Evolutionary conservation across 2,888 invertebrate species (phyloP).

Genomic region (Oxytorus armatus): DNA sequence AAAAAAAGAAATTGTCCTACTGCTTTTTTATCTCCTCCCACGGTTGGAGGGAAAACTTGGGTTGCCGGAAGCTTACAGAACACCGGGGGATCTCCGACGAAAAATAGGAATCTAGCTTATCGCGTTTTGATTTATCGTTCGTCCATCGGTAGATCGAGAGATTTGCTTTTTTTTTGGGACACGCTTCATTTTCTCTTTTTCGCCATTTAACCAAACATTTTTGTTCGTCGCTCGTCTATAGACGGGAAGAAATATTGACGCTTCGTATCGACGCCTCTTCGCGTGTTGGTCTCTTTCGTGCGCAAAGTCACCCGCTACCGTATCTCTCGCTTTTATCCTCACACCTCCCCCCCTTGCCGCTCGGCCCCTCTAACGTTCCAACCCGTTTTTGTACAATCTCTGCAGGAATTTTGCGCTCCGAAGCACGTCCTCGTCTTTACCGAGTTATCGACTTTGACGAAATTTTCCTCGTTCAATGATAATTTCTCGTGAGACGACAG

Average conservation of each 20-base stretch:
- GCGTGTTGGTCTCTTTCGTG: slow-evolving; percentile 35
- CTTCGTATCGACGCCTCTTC: slow-evolving; percentile 27
- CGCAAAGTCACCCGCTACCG: slow-evolving; percentile 60
- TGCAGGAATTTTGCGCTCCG: neutral
- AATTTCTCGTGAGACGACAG: neutral
- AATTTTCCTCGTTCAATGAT: slow-evolving; percentile 16
- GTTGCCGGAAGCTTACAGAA: slow-evolving; percentile 25
- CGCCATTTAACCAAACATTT: too few relatives aligned
- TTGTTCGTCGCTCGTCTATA: too few relatives aligned
- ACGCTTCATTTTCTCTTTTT: too few relatives aligned
- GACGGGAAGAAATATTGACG: slow-evolving; percentile 9
- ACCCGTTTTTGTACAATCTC: neutral
- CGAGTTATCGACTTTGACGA: slow-evolving; percentile 82
- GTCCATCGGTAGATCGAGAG: slow-evolving; percentile 36
- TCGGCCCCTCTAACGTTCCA: slow-evolving; percentile 2
- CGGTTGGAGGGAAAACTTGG: neutral
- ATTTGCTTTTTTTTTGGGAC: neutral
- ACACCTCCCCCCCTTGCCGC: neutral
- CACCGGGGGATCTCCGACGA: slow-evolving; percentile 57
- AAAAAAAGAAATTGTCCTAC: neutral
- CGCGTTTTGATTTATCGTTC: slow-evolving; percentile 69
- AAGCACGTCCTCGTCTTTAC: slow-evolving; percentile 82
- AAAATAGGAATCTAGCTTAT: slow-evolving; percentile 83
- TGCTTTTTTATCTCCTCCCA: neutral
- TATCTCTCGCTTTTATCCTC: slow-evolving; percentile 32